Conservation (phyloP, 1,140 invertebrate genomes). For the Polypedilum vanderplanki region DNA sequence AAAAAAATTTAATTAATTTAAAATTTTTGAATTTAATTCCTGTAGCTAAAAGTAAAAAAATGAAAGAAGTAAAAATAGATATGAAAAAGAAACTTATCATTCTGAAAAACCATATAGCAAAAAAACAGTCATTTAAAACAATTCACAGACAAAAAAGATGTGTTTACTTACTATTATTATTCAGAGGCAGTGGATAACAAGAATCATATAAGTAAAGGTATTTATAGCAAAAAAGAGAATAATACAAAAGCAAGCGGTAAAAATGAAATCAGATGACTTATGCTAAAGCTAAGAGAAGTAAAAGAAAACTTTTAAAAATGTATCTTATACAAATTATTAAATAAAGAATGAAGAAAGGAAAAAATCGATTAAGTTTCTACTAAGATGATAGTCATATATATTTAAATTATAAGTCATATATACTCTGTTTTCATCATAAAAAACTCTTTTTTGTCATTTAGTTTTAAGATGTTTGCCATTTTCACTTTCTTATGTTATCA, state of each 20-base stretch:
- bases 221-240: neutral
- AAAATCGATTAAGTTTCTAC: slow-evolving; percentile 27
- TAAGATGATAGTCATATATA: slow-evolving; percentile 19
- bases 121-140: too few relatives aligned
- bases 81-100: too few relatives aligned
- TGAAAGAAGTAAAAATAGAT: too few relatives aligned
- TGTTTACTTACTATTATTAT: too few relatives aligned
- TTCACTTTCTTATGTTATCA: slow-evolving; percentile 2
- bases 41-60: too few relatives aligned
- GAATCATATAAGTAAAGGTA: neutral
- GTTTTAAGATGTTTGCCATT: neutral
- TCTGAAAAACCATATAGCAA: too few relatives aligned
- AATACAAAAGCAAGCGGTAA: neutral
- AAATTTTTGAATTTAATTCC: too few relatives aligned
- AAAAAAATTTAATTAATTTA: too few relatives aligned
- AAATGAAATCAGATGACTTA: slow-evolving; percentile 24
- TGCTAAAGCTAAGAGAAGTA: neutral
- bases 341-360: neutral
- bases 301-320: slow-evolving; percentile 12
- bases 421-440: neutral
- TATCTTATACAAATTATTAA: slow-evolving; percentile 17
- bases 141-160: too few relatives aligned
- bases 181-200: too few relatives aligned
- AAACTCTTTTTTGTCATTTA: neutral
- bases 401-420: slow-evolving; percentile 20